phyloP scores from a whole-genome alignment of 2,888 invertebrate species.

The Tenthredo amoena region DNA sequence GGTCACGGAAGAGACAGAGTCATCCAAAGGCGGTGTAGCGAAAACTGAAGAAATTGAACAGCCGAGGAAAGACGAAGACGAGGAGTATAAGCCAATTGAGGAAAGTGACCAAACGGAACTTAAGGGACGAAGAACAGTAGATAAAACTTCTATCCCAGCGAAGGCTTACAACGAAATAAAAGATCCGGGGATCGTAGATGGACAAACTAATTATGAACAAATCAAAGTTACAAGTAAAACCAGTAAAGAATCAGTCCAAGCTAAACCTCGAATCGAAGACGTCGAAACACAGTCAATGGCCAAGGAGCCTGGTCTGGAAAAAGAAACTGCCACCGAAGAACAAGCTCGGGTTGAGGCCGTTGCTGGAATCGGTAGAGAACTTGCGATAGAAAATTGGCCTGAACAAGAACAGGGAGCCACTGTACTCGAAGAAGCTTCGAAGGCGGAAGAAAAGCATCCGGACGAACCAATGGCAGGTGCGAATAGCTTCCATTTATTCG shows the following conservation, averaged over 20 bases:
- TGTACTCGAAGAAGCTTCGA: background rate
- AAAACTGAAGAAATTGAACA: background rate
- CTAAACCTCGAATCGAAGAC: background rate
- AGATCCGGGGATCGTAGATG: background rate
- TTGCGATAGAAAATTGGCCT: background rate
- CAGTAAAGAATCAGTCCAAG: conserved; percentile 32
- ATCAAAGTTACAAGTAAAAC: background rate
- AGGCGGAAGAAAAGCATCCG: background rate
- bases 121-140: background rate
- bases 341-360: background rate
- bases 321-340: conserved; percentile 34
- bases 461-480: background rate
- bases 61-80: background rate
- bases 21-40: background rate
- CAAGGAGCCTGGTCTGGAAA: background rate
- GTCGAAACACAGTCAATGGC: conserved; percentile 32
- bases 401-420: background rate
- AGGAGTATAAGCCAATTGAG: conserved; percentile 3
- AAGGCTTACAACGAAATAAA: background rate
- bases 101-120: background rate
- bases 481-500: background rate
- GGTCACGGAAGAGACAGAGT: conserved; percentile 33
- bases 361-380: background rate
- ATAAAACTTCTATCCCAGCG: background rate
- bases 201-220: background rate